phyloP scores from a whole-genome alignment of 2,888 invertebrate species.

The Coecobrya sp. region DNA sequence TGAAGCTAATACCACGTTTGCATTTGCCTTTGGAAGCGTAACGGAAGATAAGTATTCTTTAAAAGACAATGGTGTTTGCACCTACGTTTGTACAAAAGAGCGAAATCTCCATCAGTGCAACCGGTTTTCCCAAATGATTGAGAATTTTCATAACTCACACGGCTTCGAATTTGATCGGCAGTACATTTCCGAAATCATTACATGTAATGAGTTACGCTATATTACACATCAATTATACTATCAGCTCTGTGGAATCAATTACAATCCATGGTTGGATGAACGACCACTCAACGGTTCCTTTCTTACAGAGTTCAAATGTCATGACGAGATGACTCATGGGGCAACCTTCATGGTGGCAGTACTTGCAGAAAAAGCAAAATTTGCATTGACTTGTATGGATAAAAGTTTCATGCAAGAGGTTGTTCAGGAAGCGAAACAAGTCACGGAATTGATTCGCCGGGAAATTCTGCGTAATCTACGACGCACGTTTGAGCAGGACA shows the following conservation, averaged over 20 bases:
- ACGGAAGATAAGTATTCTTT: constrained; percentile 7
- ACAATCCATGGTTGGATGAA: constrained; percentile 25
- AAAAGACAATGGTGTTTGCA: constrained; percentile 20
- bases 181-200: constrained; percentile 30
- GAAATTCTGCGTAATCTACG: constrained; percentile 16
- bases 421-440: constrained; percentile 29
- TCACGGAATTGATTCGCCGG: constrained; percentile 21
- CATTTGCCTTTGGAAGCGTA: constrained; percentile 36
- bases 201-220: background rate
- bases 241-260: constrained; percentile 31
- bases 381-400: background rate
- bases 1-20: background rate
- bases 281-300: constrained; percentile 6
- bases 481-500: background rate
- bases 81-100: background rate
- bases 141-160: constrained; percentile 31
- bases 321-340: background rate
- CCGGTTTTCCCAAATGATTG: constrained; percentile 43
- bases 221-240: constrained; percentile 27
- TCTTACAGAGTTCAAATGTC: constrained; percentile 47
- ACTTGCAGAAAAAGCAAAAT: constrained; percentile 34
- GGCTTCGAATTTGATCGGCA: constrained; percentile 17
- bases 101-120: constrained; percentile 11
- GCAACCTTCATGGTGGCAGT: constrained; percentile 14
- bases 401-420: constrained; percentile 4